Percentiles rank a stretch among this genome's conserved stretches.
phyloP scores from a whole-genome alignment of 2,797 vertebrate species.

The Morus bassanus region DNA sequence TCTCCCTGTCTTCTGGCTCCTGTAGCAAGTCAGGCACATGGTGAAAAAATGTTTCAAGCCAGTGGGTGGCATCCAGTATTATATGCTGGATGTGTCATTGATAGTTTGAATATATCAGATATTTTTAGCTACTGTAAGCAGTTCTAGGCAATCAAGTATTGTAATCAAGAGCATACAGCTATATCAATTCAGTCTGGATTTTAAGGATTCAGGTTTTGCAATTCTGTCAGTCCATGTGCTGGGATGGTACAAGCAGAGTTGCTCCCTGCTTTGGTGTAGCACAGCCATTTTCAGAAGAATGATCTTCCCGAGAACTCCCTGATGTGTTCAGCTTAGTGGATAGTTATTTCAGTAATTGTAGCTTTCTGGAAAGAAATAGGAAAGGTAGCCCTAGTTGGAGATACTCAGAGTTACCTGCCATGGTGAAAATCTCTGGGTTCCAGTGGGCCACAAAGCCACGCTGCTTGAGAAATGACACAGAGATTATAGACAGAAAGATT shows the following conservation, averaged over 20 bases:
- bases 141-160: conserved; percentile 31
- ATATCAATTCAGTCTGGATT: background rate
- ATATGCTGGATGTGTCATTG: background rate
- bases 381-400: background rate
- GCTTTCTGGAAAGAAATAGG: background rate
- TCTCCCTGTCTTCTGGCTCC: background rate
- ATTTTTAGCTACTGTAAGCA: conserved; percentile 42
- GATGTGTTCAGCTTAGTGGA: background rate
- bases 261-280: background rate
- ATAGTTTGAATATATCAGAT: conserved; percentile 26
- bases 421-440: background rate
- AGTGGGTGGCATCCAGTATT: conserved; percentile 25
- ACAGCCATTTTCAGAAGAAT: background rate
- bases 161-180: conserved; percentile 4
- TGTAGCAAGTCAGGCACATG: background rate
- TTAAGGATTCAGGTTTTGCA: background rate
- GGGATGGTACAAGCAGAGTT: background rate
- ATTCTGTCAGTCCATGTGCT: background rate
- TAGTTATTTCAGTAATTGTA: background rate
- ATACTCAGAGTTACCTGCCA: background rate
- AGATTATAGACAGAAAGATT: background rate
- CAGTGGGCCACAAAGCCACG: fast-evolving
- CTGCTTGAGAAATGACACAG: background rate
- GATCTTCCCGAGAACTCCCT: background rate
- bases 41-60: background rate